These are phyloP conservation scores for Dufourea novaeangliae DNA, from an alignment of 1,140 invertebrate genomes.

Conservation along the genomic window DNA sequence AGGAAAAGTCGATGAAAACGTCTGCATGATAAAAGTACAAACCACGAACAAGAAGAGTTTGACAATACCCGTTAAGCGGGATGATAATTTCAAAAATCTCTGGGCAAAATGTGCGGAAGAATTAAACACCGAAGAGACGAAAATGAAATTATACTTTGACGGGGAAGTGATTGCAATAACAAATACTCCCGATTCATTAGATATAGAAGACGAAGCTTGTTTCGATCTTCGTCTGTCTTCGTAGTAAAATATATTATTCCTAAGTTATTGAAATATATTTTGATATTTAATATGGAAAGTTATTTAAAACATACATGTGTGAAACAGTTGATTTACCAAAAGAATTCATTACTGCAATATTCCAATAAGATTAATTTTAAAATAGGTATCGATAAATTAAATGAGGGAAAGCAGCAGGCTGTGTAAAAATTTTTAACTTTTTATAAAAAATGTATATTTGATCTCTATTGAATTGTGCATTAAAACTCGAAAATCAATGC, in stretches of 20 bases:
- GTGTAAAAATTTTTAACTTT: neutral
- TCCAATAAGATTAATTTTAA: neutral
- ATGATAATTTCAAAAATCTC: slow-evolving; percentile 67
- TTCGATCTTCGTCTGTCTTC: slow-evolving; percentile 68
- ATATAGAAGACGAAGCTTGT: slow-evolving; percentile 77
- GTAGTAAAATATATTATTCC: neutral
- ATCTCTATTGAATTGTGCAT: neutral
- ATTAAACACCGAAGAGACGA: slow-evolving; percentile 62
- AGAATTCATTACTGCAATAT: neutral
- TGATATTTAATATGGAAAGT: neutral
- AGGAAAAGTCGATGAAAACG: slow-evolving; percentile 25
- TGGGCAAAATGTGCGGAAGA: slow-evolving; percentile 65
- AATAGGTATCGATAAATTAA: neutral
- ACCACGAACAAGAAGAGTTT: slow-evolving; percentile 67
- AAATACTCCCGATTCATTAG: slow-evolving; percentile 76
- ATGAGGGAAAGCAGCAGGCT: neutral
- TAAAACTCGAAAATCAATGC: slow-evolving; percentile 70
- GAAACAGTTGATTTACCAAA: neutral
- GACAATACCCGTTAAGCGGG: slow-evolving; percentile 57
- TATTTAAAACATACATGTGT: neutral
- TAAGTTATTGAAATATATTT: slow-evolving; percentile 14
- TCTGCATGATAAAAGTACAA: slow-evolving; percentile 76
- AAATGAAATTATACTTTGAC: slow-evolving; percentile 77
- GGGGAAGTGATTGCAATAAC: slow-evolving; percentile 70
- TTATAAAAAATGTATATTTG: neutral